Percentiles rank a stretch among this genome's conserved stretches.
phyloP scores from a whole-genome alignment of 2,888 invertebrate genomes.

The Chaetoderma sp. region DNA sequence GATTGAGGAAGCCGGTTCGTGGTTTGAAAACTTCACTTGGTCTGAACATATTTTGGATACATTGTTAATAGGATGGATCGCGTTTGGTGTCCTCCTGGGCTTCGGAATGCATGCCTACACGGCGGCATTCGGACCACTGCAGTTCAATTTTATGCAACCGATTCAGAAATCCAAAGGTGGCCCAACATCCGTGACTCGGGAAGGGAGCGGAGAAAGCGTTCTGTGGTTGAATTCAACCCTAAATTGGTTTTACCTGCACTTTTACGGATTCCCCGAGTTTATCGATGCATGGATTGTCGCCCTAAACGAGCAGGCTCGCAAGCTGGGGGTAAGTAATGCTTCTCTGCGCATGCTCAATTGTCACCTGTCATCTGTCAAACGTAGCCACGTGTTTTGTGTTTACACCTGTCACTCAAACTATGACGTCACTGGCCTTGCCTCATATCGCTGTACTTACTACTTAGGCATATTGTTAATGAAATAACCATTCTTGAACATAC shows the following conservation, averaged over 20 bases:
- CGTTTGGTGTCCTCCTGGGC: constrained; percentile 56
- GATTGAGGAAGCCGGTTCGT: constrained; percentile 50
- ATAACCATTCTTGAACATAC: too few species aligned
- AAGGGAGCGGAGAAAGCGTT: constrained; percentile 51
- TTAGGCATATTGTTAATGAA: too few species aligned
- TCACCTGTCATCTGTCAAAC: too few species aligned
- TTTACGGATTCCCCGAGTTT: constrained; percentile 58
- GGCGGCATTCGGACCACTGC: constrained; percentile 59
- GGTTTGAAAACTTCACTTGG: constrained; percentile 59
- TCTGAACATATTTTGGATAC: constrained; percentile 65
- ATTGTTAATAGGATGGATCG: constrained; percentile 64
- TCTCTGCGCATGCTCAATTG: too few species aligned
- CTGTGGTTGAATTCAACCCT: constrained; percentile 65
- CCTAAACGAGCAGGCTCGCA: constrained; percentile 69
- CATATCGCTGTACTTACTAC: too few species aligned
- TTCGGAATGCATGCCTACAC: constrained; percentile 57
- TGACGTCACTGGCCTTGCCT: too few species aligned
- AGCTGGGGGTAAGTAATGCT: constrained; percentile 63
- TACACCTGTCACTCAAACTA: too few species aligned
- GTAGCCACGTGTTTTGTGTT: too few species aligned
- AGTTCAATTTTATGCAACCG: constrained; percentile 44
- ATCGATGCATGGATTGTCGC: constrained; percentile 69
- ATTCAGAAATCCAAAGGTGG: constrained; percentile 27
- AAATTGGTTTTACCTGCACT: constrained; percentile 65
- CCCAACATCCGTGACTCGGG: constrained; percentile 24